phyloP scores from a whole-genome alignment of 2,113 vertebrate species.

The Callocephalon fimbriatum region DNA sequence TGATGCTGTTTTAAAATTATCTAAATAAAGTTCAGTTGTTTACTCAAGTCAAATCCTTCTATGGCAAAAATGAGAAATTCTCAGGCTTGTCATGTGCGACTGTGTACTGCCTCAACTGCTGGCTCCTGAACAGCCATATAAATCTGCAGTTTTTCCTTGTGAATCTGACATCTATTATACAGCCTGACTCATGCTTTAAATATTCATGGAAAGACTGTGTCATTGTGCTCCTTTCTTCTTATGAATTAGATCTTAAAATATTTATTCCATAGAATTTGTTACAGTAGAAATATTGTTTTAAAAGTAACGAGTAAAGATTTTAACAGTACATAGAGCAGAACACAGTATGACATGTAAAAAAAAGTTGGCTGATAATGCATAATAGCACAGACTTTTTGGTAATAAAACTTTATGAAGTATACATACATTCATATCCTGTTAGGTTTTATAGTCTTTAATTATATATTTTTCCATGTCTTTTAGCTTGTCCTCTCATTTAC shows the following conservation, averaged over 20 bases:
- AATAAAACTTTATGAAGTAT: background rate
- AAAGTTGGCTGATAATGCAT: background rate
- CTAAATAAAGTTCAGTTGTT: conserved; percentile 5
- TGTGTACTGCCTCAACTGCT: background rate
- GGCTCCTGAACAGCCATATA: background rate
- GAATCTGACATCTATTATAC: conserved; percentile 16
- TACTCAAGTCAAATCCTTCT: conserved; percentile 14
- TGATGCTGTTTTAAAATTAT: background rate
- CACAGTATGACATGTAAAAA: background rate
- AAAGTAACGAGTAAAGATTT: background rate
- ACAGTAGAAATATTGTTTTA: background rate
- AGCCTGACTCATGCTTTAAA: conserved; percentile 5
- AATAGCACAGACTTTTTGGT: background rate
- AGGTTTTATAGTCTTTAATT: background rate
- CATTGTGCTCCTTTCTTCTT: background rate
- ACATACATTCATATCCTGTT: background rate
- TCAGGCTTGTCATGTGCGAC: background rate
- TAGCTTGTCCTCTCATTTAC: conserved; percentile 95
- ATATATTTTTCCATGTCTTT: conserved; percentile 22
- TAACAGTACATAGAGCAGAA: background rate
- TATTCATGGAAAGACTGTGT: conserved; percentile 33
- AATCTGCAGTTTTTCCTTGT: conserved; percentile 38
- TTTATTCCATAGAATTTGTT: background rate
- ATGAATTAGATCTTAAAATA: conserved; percentile 1
- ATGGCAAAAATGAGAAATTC: conserved; percentile 46